Conservation (phyloP, 92 coral and sea anemone genomes). For the Parazoanthus atlanticus region DNA sequence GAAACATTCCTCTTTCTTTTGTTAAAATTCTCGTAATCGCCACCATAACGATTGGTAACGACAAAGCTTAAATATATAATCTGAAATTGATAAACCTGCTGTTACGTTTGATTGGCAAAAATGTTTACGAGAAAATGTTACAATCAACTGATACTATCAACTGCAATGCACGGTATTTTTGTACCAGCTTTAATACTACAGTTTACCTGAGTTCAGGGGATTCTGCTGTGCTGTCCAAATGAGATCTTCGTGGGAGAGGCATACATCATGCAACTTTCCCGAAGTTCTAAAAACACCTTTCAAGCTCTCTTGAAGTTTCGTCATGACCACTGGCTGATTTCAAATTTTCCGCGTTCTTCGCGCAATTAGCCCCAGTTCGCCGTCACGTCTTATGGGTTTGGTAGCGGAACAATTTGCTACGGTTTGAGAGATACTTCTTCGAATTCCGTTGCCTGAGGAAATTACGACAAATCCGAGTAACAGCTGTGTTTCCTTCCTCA, state of each 20-base stretch:
- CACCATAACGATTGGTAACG: background rate
- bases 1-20: background rate
- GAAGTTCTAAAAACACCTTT: constrained; percentile 62
- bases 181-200: too few relatives aligned
- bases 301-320: constrained; percentile 32
- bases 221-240: constrained; percentile 66
- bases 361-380: too few relatives aligned
- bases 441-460: background rate
- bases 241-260: constrained; percentile 61
- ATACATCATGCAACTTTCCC: constrained; percentile 70
- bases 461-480: background rate
- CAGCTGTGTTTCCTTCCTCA: background rate
- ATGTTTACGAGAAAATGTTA: background rate
- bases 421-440: background rate
- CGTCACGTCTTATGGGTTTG: background rate
- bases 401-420: background rate
- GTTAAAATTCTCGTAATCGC: background rate
- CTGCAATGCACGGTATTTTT: background rate
- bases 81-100: background rate
- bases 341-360: background rate
- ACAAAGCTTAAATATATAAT: too few relatives aligned
- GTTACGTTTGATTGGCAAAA: background rate
- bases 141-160: too few relatives aligned
- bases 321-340: constrained; percentile 12
- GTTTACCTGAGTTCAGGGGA: constrained; percentile 11